phyloP scores from a whole-genome alignment of 2,797 vertebrate genomes.

The Octomys mimax region DNA sequence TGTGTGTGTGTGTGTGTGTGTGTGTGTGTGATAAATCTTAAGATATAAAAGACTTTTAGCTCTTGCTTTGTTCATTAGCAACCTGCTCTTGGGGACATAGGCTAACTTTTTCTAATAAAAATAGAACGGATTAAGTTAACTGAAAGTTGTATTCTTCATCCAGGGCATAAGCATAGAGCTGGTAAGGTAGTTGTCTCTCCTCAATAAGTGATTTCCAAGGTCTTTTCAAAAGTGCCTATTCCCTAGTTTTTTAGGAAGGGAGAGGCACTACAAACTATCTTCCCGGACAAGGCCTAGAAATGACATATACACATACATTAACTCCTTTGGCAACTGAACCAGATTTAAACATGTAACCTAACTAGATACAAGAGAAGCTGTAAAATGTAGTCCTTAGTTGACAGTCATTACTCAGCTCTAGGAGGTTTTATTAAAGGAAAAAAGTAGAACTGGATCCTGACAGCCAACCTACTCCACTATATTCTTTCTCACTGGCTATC shows the following conservation, averaged over 20 bases:
- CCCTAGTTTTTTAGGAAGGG: neutral
- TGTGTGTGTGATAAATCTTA: neutral
- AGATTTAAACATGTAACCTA: neutral
- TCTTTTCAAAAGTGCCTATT: conserved; percentile 41
- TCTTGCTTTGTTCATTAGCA: neutral
- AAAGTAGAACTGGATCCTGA: conserved; percentile 33
- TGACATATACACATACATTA: neutral
- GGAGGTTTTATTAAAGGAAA: neutral
- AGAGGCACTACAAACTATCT: neutral
- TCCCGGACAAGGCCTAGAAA: neutral
- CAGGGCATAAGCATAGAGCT: conserved; percentile 15
- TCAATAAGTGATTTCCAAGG: neutral
- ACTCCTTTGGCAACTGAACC: neutral
- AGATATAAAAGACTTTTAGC: neutral
- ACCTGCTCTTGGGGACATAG: neutral
- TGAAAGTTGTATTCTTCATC: neutral
- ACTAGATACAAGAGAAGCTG: neutral
- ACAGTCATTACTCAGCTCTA: conserved; percentile 11
- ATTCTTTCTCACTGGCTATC: neutral
- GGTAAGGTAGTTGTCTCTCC: neutral
- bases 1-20: no score
- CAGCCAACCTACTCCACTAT: neutral
- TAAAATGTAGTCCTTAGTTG: conserved; percentile 20
- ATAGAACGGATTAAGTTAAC: conserved; percentile 32
- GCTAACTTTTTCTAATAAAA: conserved; percentile 20